These are phyloP conservation scores for Baccha elongata DNA, from an alignment of 2,888 invertebrate species.

Conservation along the genomic window DNA sequence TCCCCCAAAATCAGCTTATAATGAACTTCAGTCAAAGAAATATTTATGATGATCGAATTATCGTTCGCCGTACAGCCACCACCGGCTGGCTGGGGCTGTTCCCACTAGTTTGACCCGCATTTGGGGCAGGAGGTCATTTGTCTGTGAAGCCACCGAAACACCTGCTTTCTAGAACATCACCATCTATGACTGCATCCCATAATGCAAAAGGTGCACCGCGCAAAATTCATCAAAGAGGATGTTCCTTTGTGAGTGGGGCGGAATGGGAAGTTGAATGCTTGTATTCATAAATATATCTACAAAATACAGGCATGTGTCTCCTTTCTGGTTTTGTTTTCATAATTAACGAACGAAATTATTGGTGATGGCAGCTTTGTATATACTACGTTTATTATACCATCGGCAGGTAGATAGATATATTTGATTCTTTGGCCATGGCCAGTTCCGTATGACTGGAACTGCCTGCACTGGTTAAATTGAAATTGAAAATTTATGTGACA, in stretches of 20 bases:
- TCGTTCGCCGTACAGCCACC: slow-evolving; percentile 10
- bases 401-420: slow-evolving; percentile 8
- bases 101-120: slow-evolving; percentile 11
- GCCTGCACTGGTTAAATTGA: slow-evolving; percentile 15
- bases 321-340: slow-evolving; percentile 36
- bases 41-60: slow-evolving; percentile 67
- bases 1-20: slow-evolving; percentile 59
- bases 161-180: slow-evolving; percentile 16
- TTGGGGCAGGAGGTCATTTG: slow-evolving; percentile 8
- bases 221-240: slow-evolving; percentile 46
- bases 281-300: background rate
- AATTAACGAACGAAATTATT: slow-evolving; percentile 65
- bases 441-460: background rate
- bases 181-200: slow-evolving; percentile 9
- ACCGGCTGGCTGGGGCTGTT: background rate
- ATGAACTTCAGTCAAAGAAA: slow-evolving; percentile 71
- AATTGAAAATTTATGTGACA: slow-evolving; percentile 58
- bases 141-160: slow-evolving; percentile 27
- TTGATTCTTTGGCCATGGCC: slow-evolving; percentile 14
- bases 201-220: slow-evolving; percentile 8
- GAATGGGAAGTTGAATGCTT: too few relatives aligned
- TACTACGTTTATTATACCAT: too few relatives aligned
- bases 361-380: too few relatives aligned
- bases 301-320: background rate
- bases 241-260: slow-evolving; percentile 14